Evolutionary conservation across 2,888 invertebrate genomes (phyloP).

Genomic region (Drosophila sordidula): DNA sequence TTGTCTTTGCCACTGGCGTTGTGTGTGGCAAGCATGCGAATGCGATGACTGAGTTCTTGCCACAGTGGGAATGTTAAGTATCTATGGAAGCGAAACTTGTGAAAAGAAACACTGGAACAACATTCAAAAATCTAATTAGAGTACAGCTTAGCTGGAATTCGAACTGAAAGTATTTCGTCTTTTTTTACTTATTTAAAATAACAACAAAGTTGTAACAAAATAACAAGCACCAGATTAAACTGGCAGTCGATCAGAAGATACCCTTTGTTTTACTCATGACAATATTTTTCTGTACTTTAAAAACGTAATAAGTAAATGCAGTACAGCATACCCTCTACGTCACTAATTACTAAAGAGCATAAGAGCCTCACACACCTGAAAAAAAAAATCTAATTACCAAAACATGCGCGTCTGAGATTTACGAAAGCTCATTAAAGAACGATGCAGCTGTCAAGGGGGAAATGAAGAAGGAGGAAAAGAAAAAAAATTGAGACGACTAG

Average conservation of each 20-base stretch:
- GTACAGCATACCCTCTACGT: background rate
- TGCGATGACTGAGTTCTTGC: constrained; percentile 13
- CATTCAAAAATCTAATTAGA: constrained; percentile 35
- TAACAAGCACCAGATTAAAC: background rate
- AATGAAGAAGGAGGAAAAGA: background rate
- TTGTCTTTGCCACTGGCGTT: constrained; percentile 40
- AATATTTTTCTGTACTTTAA: background rate
- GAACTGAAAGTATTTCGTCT: constrained; percentile 7
- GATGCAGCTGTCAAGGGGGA: constrained; percentile 11
- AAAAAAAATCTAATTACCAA: constrained; percentile 35
- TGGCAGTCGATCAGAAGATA: background rate
- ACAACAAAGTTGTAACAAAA: background rate
- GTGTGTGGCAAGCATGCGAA: constrained; percentile 31
- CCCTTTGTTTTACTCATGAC: background rate
- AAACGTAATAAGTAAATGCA: background rate
- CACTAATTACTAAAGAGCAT: background rate
- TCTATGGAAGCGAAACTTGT: background rate
- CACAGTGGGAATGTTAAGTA: constrained; percentile 5
- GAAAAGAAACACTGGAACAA: constrained; percentile 10
- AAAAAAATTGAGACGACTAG: constrained; percentile 21
- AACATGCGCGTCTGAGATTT: constrained; percentile 47
- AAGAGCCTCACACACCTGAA: background rate
- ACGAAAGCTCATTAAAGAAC: constrained; percentile 71
- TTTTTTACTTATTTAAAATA: background rate
- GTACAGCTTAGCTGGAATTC: constrained; percentile 9